Evolutionary conservation across 2,113 vertebrate species (phyloP), one percentile per base, ranked within the genome.

Genomic region (Cinclus mexicanus): DNA sequence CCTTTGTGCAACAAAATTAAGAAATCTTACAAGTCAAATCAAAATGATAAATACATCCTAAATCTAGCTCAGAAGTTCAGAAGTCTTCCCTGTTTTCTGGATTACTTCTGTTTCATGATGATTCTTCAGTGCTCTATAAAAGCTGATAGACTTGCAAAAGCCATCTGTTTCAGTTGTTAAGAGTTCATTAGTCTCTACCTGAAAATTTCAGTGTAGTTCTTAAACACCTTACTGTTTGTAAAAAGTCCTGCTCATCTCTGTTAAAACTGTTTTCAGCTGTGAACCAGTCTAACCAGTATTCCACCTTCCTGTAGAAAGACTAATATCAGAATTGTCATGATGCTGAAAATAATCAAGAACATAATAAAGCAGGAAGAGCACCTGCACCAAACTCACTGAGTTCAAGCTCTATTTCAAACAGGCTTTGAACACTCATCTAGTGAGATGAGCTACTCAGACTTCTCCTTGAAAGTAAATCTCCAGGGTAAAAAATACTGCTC

Each of bases 91-190:
- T 61, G 3, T 86, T 90, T 92, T 86, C 59, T 61, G 16, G 35
- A 85, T 87, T 96, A 28, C 67, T 24, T 91, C 28, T 89, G 44
- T 88, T 92, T 82, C 67, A 26, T 85, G 20, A 50, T 72, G 78
- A 83, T 93, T 88, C 83, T 88, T 95, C 78, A 76, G 70, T 59
- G 71, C 67, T 93, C 46, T 69, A 39, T 93, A 88, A 94, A 96
- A 97, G 41, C 92, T 94, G 93, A 94, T 59, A 80, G 83, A 53
- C 83, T 83, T 77, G 90, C 61, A 96, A 95, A 94, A 63, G 71
- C 92, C 96, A 97, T 90, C 90, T 97, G 94, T 74, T 95, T 65
- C 59, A 50, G 31, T 46, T 85, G 49, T 61, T 53, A 90, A 53
- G 82, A 80, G 53, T 83, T 92, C 50, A 65, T 93, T 80, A 92